A percentile compares a stretch with the other conserved stretches of the same genome.
Conservation (phyloP, 1,140 invertebrate species). For the Augochlora pura region DNA sequence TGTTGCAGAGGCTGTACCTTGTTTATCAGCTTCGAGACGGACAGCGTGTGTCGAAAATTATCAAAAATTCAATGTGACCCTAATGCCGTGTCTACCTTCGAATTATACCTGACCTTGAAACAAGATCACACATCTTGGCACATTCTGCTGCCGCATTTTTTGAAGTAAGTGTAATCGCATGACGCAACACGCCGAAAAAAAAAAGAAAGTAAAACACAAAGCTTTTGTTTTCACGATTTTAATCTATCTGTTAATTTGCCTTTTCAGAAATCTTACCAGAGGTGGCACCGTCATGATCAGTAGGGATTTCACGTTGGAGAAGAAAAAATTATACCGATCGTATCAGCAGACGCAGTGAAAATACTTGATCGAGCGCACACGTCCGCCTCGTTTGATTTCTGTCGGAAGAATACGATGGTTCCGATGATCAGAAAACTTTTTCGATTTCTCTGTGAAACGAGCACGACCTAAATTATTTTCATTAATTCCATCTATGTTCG, state of each 20-base stretch:
- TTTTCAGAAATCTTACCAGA: conserved; percentile 88
- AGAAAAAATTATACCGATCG: conserved; percentile 92
- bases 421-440: background rate
- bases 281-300: conserved; percentile 92
- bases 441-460: background rate
- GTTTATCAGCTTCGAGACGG: conserved; percentile 87
- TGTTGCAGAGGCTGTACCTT: conserved; percentile 85
- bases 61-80: conserved; percentile 89
- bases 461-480: too few relatives aligned
- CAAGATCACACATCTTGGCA: conserved; percentile 91
- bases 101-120: conserved; percentile 90
- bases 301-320: conserved; percentile 90
- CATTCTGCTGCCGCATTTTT: conserved; percentile 89
- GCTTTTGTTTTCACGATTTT: background rate
- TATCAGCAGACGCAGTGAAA: conserved; percentile 80
- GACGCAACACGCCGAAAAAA: too few relatives aligned
- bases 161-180: conserved; percentile 85
- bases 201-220: background rate
- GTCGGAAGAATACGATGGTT: background rate
- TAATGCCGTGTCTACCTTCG: conserved; percentile 91
- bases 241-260: conserved; percentile 53
- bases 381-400: conserved; percentile 11
- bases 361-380: too few relatives aligned
- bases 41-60: conserved; percentile 82
- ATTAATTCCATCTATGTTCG: background rate